Base-by-base conservation (phyloP, 2,797 vertebrate genomes). In the Myotis planiceps region DNA sequence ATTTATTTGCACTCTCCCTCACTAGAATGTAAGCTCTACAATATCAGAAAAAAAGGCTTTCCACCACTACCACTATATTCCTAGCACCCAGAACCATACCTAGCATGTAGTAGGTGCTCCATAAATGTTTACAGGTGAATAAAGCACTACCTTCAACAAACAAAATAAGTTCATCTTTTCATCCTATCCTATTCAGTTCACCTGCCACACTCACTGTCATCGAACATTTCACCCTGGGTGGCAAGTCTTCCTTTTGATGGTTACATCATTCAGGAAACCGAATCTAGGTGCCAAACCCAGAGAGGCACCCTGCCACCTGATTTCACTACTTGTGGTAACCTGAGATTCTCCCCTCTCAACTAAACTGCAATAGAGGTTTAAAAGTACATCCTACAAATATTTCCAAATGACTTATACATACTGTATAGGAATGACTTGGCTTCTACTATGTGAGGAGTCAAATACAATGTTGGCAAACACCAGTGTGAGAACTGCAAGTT, bases 371-470 rank as follows among this genome's bases (percentile, higher is more conserved):
- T 13, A 58, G 42, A 95, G 29, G 27, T 87, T 94, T 93, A 94
- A 93, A 90, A 32, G 34, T 86, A 60, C 71, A 86, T 45, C 27
- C 75, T 92, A 83, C 37, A 86, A 65, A 88, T 29, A 14, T 93
- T 96, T 91, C 68, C 68, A 96, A 93, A 94, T 79, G 76, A 84
- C 87, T 32, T 65, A 65, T 18, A 90, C 90, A 69, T 4, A 47
- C n/a, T 74, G 76, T 65, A 60, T 2, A 83, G 27, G 85, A 88
- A 95, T 88, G 65, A 90, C 37, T 21, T 82, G 90, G 82, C 81
- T 92, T 66, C 84, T 90, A 42, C 55, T 34, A 39, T 25, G 66
- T 45, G 49, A 95, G 45, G 95, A 90, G 69, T 81, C 53, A 87
- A 78, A 49, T 21, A 27, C 55, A 88, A 76, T 25, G 34, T 1